Conservation (phyloP, 2,797 vertebrate species). For the Setipinna tenuifilis region DNA sequence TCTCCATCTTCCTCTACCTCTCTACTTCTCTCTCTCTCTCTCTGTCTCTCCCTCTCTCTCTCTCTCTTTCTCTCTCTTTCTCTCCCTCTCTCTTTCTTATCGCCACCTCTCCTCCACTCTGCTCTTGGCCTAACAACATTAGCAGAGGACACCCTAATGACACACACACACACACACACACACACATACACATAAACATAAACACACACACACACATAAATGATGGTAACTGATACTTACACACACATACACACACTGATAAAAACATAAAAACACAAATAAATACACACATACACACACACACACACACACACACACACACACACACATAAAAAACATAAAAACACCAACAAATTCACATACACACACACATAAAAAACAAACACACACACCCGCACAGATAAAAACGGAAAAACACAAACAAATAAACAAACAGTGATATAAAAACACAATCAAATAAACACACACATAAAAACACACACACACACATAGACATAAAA, state of each 20-base stretch:
- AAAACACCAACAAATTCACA: no score
- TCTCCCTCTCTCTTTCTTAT: no score
- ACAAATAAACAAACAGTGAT: background rate
- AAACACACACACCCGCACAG: no score
- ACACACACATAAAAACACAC: conserved; percentile 47
- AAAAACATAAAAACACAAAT: background rate
- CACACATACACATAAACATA: background rate
- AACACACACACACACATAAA: background rate
- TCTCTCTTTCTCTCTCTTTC: no score
- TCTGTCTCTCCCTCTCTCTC: no score
- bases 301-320: background rate
- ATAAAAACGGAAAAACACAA: no score
- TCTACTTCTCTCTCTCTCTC: no score
- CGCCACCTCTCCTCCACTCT: no score
- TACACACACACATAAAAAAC: no score
- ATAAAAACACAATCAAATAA: background rate
- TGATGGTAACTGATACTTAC: background rate
- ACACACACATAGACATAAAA: conserved; percentile 40
- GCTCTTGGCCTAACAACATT: conserved; percentile 76
- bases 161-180: conserved; percentile 48
- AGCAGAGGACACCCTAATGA: conserved; percentile 76
- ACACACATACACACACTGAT: conserved; percentile 5
- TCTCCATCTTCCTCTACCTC: no score
- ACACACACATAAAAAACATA: no score
- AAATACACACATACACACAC: background rate